Evolutionary conservation across 2,888 invertebrate species (phyloP).

Genomic region (Strigamia transsilvanica): DNA sequence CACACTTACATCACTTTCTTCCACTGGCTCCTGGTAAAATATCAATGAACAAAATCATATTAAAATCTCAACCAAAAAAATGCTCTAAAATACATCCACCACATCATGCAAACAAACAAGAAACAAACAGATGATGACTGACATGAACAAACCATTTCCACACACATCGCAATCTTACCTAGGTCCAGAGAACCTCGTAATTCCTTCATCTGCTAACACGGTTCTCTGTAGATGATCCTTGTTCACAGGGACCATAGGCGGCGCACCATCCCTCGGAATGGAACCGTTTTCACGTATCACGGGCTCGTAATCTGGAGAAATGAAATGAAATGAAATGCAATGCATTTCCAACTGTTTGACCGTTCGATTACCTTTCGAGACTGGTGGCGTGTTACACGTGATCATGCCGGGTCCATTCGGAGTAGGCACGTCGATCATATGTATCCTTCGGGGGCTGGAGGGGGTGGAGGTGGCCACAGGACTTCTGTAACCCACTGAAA

Average conservation of each 20-base stretch:
- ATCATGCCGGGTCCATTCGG: slow-evolving; percentile 54
- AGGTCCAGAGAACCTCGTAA: slow-evolving; percentile 53
- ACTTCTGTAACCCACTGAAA: slow-evolving; percentile 54
- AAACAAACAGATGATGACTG: slow-evolving; percentile 25
- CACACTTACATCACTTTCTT: slow-evolving; percentile 49
- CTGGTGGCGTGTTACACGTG: slow-evolving; percentile 52
- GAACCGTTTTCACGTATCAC: slow-evolving; percentile 54
- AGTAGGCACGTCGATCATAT: slow-evolving; percentile 54
- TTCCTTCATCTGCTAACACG: slow-evolving; percentile 52
- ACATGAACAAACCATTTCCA: not conserved
- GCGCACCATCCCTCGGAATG: slow-evolving; percentile 51
- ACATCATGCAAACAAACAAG: slow-evolving; percentile 23
- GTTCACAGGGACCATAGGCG: slow-evolving; percentile 45
- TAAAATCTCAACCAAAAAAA: slow-evolving; percentile 37
- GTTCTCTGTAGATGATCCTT: slow-evolving; percentile 51
- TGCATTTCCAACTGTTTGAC: not conserved
- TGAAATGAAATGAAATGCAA: not conserved
- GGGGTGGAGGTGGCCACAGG: slow-evolving; percentile 54
- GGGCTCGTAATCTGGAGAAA: slow-evolving; percentile 51
- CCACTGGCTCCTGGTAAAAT: slow-evolving; percentile 46
- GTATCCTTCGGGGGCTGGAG: slow-evolving; percentile 53
- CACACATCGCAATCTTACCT: slow-evolving; percentile 34
- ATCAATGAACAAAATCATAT: slow-evolving; percentile 38
- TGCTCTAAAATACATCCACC: slow-evolving; percentile 9
- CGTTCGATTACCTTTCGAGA: slow-evolving; percentile 46